A percentile compares a stretch with the other conserved stretches of the same genome.
These are phyloP conservation scores for Alethe diademata DNA, from an alignment of 2,113 vertebrate genomes.

Conservation along the genomic window DNA sequence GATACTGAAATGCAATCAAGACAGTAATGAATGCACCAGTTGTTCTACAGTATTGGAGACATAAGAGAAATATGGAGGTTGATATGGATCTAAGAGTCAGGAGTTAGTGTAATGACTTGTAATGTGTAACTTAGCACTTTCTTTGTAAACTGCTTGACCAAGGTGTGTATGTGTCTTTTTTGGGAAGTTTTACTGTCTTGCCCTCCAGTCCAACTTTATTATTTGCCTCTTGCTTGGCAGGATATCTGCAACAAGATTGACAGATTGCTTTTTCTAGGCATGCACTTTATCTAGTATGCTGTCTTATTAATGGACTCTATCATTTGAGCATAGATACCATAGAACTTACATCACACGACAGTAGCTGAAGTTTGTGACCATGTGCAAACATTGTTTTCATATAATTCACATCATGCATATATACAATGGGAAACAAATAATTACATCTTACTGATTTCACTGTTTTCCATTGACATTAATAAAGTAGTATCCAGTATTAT, in stretches of 20 bases:
- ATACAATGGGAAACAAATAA: background rate
- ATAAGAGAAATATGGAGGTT: background rate
- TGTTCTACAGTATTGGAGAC: background rate
- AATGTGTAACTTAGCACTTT: background rate
- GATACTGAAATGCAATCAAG: background rate
- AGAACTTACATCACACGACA: background rate
- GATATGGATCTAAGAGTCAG: background rate
- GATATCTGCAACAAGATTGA: background rate
- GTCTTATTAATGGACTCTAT: background rate
- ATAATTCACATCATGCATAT: background rate
- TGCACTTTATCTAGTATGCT: background rate
- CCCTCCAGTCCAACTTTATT: background rate
- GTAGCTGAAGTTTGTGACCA: background rate
- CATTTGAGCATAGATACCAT: background rate
- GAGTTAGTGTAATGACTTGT: background rate
- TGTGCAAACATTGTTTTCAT: background rate
- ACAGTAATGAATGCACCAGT: background rate
- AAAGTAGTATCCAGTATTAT: background rate
- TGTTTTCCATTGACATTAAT: conserved; percentile 35
- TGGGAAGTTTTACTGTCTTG: background rate
- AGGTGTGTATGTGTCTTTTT: background rate
- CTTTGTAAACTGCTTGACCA: background rate
- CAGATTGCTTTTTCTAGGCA: background rate
- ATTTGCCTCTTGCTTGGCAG: background rate
- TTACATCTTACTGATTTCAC: conserved; percentile 40